Conservation (phyloP, 1,140 invertebrate species). For the Phortica variegata region DNA sequence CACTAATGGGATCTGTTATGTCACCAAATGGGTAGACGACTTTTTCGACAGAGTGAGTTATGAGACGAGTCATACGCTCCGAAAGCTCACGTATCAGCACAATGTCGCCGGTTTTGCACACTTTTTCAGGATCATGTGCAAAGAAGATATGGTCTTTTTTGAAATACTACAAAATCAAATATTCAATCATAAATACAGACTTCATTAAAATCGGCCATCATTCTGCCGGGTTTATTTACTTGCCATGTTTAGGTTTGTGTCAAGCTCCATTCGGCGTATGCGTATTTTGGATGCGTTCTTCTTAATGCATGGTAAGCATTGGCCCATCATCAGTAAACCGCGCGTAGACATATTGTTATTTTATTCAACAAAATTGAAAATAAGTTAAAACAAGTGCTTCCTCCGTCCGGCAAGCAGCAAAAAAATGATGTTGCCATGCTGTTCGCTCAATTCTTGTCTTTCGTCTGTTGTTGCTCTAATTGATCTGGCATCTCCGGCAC, state of each 20-base stretch:
- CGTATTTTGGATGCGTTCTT: constrained; percentile 75
- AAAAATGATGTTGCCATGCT: too few species aligned
- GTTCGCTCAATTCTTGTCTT: too few species aligned
- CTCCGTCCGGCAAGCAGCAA: too few species aligned
- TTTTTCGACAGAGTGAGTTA: constrained; percentile 77
- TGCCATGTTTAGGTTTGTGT: constrained; percentile 58
- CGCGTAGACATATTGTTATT: constrained; percentile 30
- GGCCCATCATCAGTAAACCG: constrained; percentile 63
- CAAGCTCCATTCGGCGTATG: constrained; percentile 69
- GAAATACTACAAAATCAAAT: constrained; percentile 70
- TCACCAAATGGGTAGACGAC: constrained; percentile 80
- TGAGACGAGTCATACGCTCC: constrained; percentile 70
- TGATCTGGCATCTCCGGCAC: too few species aligned
- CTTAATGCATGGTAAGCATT: constrained; percentile 72
- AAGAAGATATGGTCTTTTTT: constrained; percentile 69
- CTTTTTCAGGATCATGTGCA: constrained; percentile 74
- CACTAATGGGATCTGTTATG: constrained; percentile 78
- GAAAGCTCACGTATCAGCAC: constrained; percentile 75
- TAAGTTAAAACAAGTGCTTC: too few species aligned
- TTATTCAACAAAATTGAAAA: neutral
- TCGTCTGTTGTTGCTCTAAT: too few species aligned
- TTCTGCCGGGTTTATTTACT: neutral
- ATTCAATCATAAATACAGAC: neutral
- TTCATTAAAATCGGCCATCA: neutral
- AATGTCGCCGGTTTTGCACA: constrained; percentile 79